Evolutionary conservation across 2,113 vertebrate species (phyloP).

Genomic region (Nibea albiflora): DNA sequence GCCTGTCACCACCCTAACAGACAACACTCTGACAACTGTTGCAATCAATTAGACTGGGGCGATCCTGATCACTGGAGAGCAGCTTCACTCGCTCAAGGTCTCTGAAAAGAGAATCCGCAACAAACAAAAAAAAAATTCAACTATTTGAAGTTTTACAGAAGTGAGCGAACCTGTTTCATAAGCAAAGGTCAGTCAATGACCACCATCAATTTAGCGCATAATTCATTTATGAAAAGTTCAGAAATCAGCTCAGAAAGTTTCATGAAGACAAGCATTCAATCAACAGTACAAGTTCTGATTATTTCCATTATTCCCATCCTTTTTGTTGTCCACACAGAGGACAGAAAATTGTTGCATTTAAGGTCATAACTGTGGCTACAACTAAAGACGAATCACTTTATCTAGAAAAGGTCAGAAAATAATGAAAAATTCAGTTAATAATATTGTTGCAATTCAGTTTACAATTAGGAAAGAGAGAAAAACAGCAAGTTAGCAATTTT

Average conservation of each 20-base stretch:
- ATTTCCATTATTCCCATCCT: neutral
- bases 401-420: neutral
- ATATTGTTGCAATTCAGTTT: neutral
- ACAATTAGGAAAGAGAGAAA: neutral
- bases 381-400: neutral
- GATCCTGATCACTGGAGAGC: slow-evolving; percentile 59
- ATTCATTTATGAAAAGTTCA: neutral
- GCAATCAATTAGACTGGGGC: slow-evolving; percentile 75
- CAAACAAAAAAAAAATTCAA: neutral
- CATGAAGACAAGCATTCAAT: neutral
- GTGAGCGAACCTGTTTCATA: neutral
- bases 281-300: neutral
- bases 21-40: slow-evolving; percentile 83
- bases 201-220: neutral
- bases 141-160: neutral
- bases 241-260: neutral
- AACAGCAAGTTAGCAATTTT: neutral
- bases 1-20: slow-evolving; percentile 78
- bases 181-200: neutral
- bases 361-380: neutral
- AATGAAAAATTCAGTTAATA: neutral
- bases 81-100: slow-evolving; percentile 27
- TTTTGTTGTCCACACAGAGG: neutral
- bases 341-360: neutral
- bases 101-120: slow-evolving; percentile 5